Conservation (phyloP, 2,888 invertebrate species). For the Trissolcus japonicus region DNA sequence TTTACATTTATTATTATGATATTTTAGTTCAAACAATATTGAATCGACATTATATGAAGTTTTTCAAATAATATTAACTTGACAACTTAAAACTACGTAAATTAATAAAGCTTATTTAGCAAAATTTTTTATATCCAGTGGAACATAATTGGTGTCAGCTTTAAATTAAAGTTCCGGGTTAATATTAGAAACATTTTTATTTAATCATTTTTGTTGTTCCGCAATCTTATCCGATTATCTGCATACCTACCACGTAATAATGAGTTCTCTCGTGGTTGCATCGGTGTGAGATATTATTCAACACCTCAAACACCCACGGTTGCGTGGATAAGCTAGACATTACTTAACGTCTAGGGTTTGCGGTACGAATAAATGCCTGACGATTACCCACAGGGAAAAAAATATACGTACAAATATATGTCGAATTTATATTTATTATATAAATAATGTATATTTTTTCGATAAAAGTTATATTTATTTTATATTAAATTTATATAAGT, state of each 20-base stretch:
- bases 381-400: too few species aligned
- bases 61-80: too few species aligned
- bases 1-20: too few species aligned
- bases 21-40: too few species aligned
- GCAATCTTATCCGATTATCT: conserved; percentile 50
- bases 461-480: too few species aligned
- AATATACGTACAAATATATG: too few species aligned
- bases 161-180: conserved; percentile 42
- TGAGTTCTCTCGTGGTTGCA: conserved; percentile 60
- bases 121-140: too few species aligned
- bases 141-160: conserved; percentile 33
- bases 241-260: conserved; percentile 59
- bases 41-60: too few species aligned
- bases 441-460: too few species aligned
- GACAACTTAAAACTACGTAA: too few species aligned
- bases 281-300: conserved; percentile 65
- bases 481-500: too few species aligned
- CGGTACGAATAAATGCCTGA: conserved; percentile 49
- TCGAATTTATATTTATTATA: conserved; percentile 43
- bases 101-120: too few species aligned
- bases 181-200: conserved; percentile 42
- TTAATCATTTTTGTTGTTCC: conserved; percentile 42
- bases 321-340: conserved; percentile 55
- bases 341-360: conserved; percentile 28
- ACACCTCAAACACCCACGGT: conserved; percentile 61